Evolutionary conservation across 2,113 vertebrate genomes (phyloP).

Genomic region (Camarhynchus parvulus): DNA sequence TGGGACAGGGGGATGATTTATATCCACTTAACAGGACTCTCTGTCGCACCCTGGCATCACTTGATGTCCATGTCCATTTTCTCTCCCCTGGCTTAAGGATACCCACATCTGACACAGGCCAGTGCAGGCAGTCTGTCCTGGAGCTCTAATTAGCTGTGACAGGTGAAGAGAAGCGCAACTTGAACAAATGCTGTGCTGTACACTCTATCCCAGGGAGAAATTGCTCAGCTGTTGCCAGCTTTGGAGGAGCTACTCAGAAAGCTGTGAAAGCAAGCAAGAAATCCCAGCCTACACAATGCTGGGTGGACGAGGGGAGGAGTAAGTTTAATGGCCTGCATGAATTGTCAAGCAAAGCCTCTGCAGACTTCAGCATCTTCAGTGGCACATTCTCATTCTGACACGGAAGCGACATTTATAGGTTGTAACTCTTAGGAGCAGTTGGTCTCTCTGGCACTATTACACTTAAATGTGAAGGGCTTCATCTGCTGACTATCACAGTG

Average conservation of each 20-base stretch:
- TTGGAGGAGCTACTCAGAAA: conserved; percentile 7
- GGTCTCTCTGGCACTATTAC: conserved; percentile 78
- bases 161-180: background rate
- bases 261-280: conserved; percentile 61
- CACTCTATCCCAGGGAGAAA: conserved; percentile 21
- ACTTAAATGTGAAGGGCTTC: conserved; percentile 76
- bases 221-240: background rate
- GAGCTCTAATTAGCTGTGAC: background rate
- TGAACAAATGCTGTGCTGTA: background rate
- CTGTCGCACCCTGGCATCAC: background rate
- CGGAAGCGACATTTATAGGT: conserved; percentile 75
- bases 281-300: conserved; percentile 12
- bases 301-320: conserved; percentile 76
- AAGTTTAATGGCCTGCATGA: conserved; percentile 83
- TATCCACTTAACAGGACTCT: background rate
- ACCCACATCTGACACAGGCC: background rate
- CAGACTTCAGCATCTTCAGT: conserved; percentile 74
- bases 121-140: background rate
- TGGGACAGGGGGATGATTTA: fast-evolving
- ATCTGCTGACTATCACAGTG: conserved; percentile 77
- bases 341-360: conserved; percentile 83
- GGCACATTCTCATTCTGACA: conserved; percentile 66
- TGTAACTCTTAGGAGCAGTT: conserved; percentile 74
- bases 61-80: background rate
- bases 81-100: background rate